These are phyloP conservation scores for Eurosta solidaginis DNA, from an alignment of 1,140 invertebrate species.

Conservation along the genomic window DNA sequence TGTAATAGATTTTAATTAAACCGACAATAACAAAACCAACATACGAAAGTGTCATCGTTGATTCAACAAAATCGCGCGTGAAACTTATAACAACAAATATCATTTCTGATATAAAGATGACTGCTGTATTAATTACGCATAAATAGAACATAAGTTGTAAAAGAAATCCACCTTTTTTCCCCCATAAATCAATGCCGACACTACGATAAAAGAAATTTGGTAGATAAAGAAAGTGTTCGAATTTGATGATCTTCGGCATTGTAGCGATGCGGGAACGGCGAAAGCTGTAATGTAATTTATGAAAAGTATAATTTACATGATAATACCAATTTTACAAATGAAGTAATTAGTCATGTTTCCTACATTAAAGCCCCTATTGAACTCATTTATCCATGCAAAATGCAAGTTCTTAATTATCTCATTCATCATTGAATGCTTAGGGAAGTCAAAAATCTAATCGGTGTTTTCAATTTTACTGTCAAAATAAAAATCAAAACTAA, in stretches of 20 bases:
- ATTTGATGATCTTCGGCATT: not conserved
- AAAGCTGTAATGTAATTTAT: no score
- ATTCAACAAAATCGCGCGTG: constrained; percentile 38
- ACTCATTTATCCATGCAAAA: no score
- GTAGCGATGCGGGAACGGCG: no score
- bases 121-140: constrained; percentile 41
- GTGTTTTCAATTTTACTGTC: no score
- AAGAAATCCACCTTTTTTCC: not conserved
- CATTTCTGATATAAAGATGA: constrained; percentile 34
- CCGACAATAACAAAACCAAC: constrained; percentile 49
- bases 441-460: no score
- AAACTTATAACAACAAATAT: constrained; percentile 41
- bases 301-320: no score
- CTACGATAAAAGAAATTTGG: constrained; percentile 31
- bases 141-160: constrained; percentile 40
- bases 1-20: constrained; percentile 46
- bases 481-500: no score
- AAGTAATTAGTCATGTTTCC: no score
- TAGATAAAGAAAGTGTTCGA: constrained; percentile 25
- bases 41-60: constrained; percentile 48
- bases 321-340: no score
- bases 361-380: no score
- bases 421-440: no score
- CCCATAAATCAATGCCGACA: constrained; percentile 13
- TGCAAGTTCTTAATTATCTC: no score